Base-by-base conservation (phyloP, 1,140 invertebrate species). In the Nymphalis io region DNA sequence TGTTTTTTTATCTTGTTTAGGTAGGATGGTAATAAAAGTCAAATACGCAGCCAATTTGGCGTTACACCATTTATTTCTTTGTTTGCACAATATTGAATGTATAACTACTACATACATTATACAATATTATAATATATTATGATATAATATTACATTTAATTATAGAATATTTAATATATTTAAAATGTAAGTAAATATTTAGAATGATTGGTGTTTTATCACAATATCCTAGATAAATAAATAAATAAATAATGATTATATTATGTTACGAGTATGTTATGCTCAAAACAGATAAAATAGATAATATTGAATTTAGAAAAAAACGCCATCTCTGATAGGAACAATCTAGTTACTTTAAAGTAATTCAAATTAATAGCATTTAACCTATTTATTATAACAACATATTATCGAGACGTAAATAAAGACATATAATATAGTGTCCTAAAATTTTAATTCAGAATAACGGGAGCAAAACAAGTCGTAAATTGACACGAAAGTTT, bases 41-140 rank as follows among this genome's bases (percentile, higher is more conserved):
- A 59, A 64, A 64, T 62, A 57, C 57, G 59, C 80, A 77, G 75
- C 83, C 84, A 85, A 83, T 83, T 82, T 85, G 84, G 80, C 80
- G 81, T 86, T 80, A 83, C 78, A 81, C 72, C 65, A 66, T 89
- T 85, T 86, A 84, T 85, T 87, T 79, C 66, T 84, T 72, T 64
- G 74, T 73, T 86, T 82, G 83, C 81, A 82, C 72, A 81, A 82
- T 79, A 77, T 80, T 68, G 75, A 85, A 82, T 78, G 81, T 73
- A 83, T 74, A 71, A 71, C 39, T 68, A 78, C 78, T 70, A 78
- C 76, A 55, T 82, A 80, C 74, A 78, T 77, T 80, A 70, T 73
- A 72, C 64, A 70, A 59, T 60, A 70, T 67, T 73, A 69, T 72
- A 66, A 60, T 61, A 69, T 65, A 60, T 60, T 63, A 67, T 70